These are phyloP conservation scores for Candidula unifasciata DNA, from an alignment of 2,888 invertebrate genomes.

Conservation along the genomic window DNA sequence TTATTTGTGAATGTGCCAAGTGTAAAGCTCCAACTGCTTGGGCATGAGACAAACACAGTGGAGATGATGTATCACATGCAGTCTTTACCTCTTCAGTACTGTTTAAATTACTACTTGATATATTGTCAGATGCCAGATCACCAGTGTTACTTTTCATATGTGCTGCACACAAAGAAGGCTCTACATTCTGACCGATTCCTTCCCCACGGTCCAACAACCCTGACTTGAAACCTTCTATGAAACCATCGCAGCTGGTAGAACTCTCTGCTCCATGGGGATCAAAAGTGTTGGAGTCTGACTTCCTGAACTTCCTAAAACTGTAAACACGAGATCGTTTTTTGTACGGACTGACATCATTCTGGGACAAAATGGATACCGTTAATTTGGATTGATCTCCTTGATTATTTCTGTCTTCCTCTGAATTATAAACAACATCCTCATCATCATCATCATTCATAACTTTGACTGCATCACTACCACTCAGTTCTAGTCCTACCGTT, in stretches of 20 bases:
- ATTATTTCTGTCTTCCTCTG: slow-evolving; percentile 14
- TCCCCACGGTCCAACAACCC: background rate
- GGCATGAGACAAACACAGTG: too few species aligned
- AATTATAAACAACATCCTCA: slow-evolving; percentile 43
- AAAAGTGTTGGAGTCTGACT: slow-evolving; percentile 24
- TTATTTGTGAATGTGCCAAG: too few species aligned
- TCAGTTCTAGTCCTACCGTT: background rate
- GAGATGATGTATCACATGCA: background rate
- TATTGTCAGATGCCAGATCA: background rate
- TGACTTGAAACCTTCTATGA: background rate
- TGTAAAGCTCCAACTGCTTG: too few species aligned
- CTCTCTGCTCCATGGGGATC: background rate
- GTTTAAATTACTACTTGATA: background rate
- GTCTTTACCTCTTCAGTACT: background rate
- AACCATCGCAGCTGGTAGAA: slow-evolving; percentile 24
- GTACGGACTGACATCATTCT: background rate
- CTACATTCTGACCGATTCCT: background rate
- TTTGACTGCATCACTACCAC: background rate
- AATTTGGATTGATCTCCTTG: background rate
- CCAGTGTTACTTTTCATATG: background rate
- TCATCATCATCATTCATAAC: slow-evolving; percentile 5
- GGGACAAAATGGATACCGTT: background rate
- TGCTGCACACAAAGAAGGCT: background rate
- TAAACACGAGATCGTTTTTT: slow-evolving; percentile 40
- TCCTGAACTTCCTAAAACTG: slow-evolving; percentile 27